These are phyloP conservation scores for Natator depressus DNA, from an alignment of 2,113 vertebrate genomes.

Conservation along the genomic window DNA sequence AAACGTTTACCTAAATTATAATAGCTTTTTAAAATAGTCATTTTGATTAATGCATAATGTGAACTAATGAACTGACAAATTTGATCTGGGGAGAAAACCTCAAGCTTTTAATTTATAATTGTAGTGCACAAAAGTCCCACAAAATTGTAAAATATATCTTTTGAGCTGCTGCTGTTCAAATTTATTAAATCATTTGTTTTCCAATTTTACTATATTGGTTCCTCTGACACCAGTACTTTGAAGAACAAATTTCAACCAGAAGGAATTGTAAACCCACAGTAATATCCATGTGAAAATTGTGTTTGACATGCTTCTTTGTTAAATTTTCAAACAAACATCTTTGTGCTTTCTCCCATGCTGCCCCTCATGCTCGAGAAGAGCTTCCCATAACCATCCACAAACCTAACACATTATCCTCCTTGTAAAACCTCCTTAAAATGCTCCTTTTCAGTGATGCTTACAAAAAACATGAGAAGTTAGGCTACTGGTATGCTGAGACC, in stretches of 20 bases:
- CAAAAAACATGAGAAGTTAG: neutral
- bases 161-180: neutral
- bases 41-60: neutral
- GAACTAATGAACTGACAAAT: neutral
- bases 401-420: neutral
- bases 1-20: neutral
- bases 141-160: neutral
- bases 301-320: neutral
- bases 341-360: neutral
- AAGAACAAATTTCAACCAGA: neutral
- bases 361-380: neutral
- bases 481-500: neutral
- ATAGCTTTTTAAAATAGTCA: neutral
- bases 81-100: neutral
- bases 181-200: neutral
- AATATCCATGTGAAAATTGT: conserved; percentile 54
- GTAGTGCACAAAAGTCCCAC: neutral
- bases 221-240: neutral
- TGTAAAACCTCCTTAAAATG: neutral
- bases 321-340: neutral
- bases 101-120: neutral
- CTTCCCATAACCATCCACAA: neutral
- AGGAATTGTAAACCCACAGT: conserved; percentile 41
- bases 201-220: neutral
- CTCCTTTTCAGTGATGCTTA: neutral